phyloP scores from a whole-genome alignment of 2,888 invertebrate genomes.

The Penaeus monodon region DNA sequence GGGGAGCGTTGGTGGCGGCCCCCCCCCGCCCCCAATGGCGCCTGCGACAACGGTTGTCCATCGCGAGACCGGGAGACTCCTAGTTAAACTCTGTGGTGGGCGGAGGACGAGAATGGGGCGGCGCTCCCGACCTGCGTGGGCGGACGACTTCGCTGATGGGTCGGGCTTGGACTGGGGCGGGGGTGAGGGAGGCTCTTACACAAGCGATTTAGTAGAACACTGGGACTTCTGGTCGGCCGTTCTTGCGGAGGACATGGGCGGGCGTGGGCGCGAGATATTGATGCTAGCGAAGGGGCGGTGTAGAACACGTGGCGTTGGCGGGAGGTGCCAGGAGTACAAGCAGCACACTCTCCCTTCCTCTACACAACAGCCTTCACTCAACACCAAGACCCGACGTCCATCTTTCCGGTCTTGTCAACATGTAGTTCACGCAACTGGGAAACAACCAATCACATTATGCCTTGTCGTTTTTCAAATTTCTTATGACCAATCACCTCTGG shows the following conservation, averaged over 20 bases:
- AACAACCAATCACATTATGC: neutral
- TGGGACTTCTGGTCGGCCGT: too few species aligned
- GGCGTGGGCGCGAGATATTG: neutral
- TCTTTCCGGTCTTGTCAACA: slow-evolving; percentile 14
- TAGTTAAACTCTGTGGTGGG: neutral
- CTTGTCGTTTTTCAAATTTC: neutral
- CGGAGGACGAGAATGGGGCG: neutral
- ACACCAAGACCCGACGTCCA: slow-evolving; percentile 1
- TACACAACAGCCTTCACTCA: too few species aligned
- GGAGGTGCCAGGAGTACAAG: neutral
- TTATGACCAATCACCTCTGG: neutral
- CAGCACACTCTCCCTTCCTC: neutral
- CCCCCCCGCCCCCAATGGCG: too few species aligned
- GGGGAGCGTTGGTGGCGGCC: slow-evolving; percentile 16
- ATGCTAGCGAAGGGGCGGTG: too few species aligned
- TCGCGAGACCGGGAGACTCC: slow-evolving; percentile 4
- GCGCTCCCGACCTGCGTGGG: neutral
- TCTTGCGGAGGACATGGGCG: neutral
- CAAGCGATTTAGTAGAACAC: too few species aligned
- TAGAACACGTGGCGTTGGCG: neutral
- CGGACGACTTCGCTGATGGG: neutral
- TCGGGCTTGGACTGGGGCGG: neutral
- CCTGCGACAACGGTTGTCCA: slow-evolving; percentile 30
- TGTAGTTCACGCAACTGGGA: neutral
- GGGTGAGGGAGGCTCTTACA: neutral